A percentile compares a stretch with the other conserved stretches of the same genome.
Conservation (phyloP, 2,113 vertebrate genomes). For the Mormyrus lacerda region DNA sequence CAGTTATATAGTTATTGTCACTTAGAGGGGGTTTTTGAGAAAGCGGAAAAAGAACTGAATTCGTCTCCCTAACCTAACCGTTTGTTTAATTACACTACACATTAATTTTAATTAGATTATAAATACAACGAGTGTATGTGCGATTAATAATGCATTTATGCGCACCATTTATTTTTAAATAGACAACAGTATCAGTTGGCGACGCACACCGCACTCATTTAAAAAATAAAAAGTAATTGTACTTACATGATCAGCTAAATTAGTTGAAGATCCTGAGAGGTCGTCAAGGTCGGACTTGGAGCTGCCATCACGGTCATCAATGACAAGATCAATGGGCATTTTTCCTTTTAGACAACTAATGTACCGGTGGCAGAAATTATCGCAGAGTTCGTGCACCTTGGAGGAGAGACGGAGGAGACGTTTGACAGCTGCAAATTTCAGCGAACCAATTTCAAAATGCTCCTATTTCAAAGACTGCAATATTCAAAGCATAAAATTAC, state of each 20-base stretch:
- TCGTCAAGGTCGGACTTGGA: slow-evolving; percentile 99
- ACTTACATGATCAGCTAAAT: slow-evolving; percentile 98
- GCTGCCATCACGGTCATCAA: slow-evolving; percentile 97
- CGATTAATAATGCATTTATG: not conserved
- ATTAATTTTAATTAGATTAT: not conserved
- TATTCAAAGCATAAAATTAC: slow-evolving; percentile 71
- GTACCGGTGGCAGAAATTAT: slow-evolving; percentile 85
- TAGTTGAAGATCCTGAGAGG: slow-evolving; percentile 97
- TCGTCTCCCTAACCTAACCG: not conserved
- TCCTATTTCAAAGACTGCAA: slow-evolving; percentile 68
- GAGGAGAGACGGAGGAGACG: slow-evolving; percentile 35
- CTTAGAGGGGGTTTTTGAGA: not conserved
- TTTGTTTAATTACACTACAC: not conserved
- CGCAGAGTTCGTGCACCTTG: slow-evolving; percentile 94
- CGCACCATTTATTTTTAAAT: not conserved
- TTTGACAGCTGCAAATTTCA: slow-evolving; percentile 55
- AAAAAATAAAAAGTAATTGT: slow-evolving; percentile 20
- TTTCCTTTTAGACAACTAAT: slow-evolving; percentile 85
- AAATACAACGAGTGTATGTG: not conserved
- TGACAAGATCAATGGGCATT: slow-evolving; percentile 98
- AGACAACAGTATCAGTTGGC: not conserved
- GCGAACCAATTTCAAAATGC: slow-evolving; percentile 69
- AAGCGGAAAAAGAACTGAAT: not conserved
- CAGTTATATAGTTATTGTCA: not conserved
- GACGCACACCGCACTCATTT: not conserved